Evolutionary conservation across 2,888 invertebrate genomes (phyloP).

Genomic region (Campoplex nolae): DNA sequence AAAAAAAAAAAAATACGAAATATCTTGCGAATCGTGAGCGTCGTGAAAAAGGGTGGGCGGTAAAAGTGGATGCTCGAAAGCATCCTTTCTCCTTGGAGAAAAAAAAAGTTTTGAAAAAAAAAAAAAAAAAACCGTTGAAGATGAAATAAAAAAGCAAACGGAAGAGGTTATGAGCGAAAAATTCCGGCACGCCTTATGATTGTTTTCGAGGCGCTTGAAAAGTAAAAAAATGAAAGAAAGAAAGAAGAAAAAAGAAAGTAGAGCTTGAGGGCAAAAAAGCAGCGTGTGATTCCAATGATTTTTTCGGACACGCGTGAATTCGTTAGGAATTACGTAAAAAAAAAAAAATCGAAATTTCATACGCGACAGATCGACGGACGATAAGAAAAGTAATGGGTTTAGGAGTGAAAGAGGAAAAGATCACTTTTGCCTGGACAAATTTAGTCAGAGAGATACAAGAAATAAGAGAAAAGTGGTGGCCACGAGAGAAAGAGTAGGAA

Average conservation of each 20-base stretch:
- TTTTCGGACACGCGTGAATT: background rate
- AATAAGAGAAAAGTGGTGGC: background rate
- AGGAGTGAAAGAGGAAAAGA: background rate
- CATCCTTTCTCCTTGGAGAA: constrained; percentile 7
- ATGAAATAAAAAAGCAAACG: background rate
- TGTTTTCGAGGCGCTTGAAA: background rate
- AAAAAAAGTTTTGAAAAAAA: background rate
- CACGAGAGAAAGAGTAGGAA: background rate
- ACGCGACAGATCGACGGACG: background rate
- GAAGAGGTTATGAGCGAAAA: background rate
- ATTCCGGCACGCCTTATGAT: constrained; percentile 9
- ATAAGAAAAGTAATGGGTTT: background rate
- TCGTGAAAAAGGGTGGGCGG: background rate
- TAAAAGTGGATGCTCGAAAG: constrained; percentile 6
- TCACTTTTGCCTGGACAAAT: background rate
- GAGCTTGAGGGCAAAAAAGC: constrained; percentile 11
- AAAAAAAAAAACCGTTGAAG: background rate
- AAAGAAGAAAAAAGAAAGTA: constrained; percentile 31
- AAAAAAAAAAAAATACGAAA: background rate
- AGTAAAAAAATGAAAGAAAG: constrained; percentile 1
- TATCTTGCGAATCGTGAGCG: background rate
- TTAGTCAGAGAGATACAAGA: background rate
- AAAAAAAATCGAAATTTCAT: constrained; percentile 1
- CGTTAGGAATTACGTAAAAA: background rate
- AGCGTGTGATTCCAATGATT: background rate